These are phyloP conservation scores for Apotomis turbidana DNA, from an alignment of 2,888 invertebrate genomes.

Conservation along the genomic window DNA sequence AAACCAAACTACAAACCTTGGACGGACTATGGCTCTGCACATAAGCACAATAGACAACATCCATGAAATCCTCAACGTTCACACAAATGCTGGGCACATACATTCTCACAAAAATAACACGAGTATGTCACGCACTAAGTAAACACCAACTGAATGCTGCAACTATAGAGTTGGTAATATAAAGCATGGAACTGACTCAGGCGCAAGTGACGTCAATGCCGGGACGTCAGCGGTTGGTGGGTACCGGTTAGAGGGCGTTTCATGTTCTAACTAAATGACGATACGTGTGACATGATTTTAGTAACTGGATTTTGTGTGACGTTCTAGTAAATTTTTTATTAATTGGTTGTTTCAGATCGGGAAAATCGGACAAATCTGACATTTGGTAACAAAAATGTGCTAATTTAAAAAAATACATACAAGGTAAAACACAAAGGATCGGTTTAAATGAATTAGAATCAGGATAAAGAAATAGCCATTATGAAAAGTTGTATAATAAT, in stretches of 20 bases:
- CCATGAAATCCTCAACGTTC: conserved; percentile 73
- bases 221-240: conserved; percentile 65
- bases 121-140: conserved; percentile 41
- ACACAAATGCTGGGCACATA: conserved; percentile 69
- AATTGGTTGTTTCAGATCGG: neutral
- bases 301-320: conserved; percentile 1
- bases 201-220: conserved; percentile 50
- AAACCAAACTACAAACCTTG: conserved; percentile 57
- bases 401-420: neutral
- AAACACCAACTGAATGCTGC: conserved; percentile 54
- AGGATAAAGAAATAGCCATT: too few species aligned
- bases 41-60: conserved; percentile 76
- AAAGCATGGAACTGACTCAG: conserved; percentile 67
- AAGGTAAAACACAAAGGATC: too few species aligned
- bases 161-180: conserved; percentile 59
- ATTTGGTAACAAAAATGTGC: neutral
- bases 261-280: conserved; percentile 30
- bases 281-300: neutral
- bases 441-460: too few species aligned
- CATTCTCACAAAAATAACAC: conserved; percentile 54
- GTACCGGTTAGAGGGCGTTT: conserved; percentile 51
- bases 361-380: neutral
- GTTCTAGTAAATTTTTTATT: neutral
- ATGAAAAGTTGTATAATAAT: too few species aligned
- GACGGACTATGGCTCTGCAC: conserved; percentile 54